Conservation (phyloP, 2,113 vertebrate species). For the Acrocephalus kingi region DNA sequence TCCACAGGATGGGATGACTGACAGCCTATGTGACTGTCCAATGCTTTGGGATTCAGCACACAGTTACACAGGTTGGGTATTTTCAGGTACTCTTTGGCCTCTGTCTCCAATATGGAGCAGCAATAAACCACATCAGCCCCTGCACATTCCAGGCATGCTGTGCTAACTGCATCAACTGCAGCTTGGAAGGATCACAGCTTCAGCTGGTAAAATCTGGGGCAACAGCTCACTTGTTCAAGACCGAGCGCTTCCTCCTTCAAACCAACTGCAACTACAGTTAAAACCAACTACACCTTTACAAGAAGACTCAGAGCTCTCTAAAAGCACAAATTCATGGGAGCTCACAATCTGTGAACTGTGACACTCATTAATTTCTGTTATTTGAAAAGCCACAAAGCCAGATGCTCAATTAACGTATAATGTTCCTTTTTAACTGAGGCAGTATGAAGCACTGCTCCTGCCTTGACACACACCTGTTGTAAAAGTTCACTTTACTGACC, state of each 20-base stretch:
- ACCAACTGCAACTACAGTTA: neutral
- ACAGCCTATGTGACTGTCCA: neutral
- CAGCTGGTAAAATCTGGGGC: neutral
- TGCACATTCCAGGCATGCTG: neutral
- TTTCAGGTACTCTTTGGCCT: neutral
- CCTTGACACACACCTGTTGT: neutral
- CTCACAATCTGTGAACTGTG: neutral
- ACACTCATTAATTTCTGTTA: neutral
- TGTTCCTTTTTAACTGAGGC: neutral
- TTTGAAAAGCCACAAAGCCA: neutral
- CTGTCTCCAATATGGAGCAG: accelerated
- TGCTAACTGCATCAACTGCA: neutral
- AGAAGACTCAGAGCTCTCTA: neutral
- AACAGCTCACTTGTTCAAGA: neutral
- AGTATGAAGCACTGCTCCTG: neutral
- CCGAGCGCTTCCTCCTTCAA: neutral
- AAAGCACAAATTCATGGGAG: neutral
- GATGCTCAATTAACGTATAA: neutral
- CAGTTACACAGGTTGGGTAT: neutral
- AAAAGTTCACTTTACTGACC: neutral
- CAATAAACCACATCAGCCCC: neutral
- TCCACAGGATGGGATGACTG: neutral
- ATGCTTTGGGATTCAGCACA: neutral
- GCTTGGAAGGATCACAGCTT: neutral
- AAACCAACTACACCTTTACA: neutral